Evolutionary conservation across 1,140 invertebrate genomes (phyloP).

Genomic region (Dendrolimus kikuchii): DNA sequence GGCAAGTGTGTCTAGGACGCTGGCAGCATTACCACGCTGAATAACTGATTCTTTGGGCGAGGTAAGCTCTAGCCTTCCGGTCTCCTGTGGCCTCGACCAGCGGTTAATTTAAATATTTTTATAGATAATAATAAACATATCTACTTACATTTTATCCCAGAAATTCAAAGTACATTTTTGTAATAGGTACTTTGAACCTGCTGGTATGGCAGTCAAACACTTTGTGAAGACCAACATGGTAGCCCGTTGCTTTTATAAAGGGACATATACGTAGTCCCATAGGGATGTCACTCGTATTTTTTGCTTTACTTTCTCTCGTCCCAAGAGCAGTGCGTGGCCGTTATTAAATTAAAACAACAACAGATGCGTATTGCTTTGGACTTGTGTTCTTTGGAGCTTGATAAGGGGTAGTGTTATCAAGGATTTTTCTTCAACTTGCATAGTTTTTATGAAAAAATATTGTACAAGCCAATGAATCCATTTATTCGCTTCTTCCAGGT

Average conservation of each 20-base stretch:
- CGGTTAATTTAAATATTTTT: no score
- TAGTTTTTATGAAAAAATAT: neutral
- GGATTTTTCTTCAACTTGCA: slow-evolving; percentile 3
- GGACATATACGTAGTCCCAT: slow-evolving; percentile 19
- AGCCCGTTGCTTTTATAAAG: slow-evolving; percentile 26
- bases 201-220: slow-evolving; percentile 3
- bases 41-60: no score
- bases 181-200: neutral
- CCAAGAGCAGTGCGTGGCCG: slow-evolving; percentile 34
- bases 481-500: no score
- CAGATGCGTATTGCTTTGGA: slow-evolving; percentile 41
- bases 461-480: no score
- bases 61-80: no score
- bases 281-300: slow-evolving; percentile 50
- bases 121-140: no score
- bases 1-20: no score
- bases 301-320: slow-evolving; percentile 30
- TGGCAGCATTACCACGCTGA: no score
- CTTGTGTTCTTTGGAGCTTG: slow-evolving; percentile 14
- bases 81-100: no score
- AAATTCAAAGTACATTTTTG: neutral
- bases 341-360: slow-evolving; percentile 68
- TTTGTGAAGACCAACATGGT: slow-evolving; percentile 10
- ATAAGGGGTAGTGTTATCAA: slow-evolving; percentile 33
- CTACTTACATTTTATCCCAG: slow-evolving; percentile 1